These are phyloP conservation scores for Alsophila aescularia DNA, from an alignment of 2,888 invertebrate species.

Conservation along the genomic window DNA sequence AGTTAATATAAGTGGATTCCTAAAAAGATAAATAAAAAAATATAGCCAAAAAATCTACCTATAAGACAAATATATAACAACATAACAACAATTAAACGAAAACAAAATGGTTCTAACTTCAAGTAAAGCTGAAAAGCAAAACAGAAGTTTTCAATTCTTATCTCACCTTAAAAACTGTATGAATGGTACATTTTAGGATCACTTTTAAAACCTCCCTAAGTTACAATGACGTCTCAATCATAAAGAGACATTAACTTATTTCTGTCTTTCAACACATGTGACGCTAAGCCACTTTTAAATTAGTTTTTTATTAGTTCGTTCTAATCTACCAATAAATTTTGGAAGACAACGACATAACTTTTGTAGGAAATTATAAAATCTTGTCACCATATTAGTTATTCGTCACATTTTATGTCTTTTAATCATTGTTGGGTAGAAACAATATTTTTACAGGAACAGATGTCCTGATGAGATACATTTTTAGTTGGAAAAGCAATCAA, in stretches of 20 bases:
- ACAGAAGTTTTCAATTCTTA: not conserved
- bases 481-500: too few relatives aligned
- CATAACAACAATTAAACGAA: too few relatives aligned
- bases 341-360: conserved; percentile 35
- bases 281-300: conserved; percentile 59
- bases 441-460: not conserved
- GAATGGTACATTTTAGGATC: not conserved
- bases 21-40: too few relatives aligned
- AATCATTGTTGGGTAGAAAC: conserved; percentile 1
- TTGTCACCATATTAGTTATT: conserved; percentile 43
- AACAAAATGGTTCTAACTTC: too few relatives aligned
- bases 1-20: too few relatives aligned
- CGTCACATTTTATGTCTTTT: conserved; percentile 23
- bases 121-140: too few relatives aligned
- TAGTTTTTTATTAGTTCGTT: conserved; percentile 62
- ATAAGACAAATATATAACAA: too few relatives aligned
- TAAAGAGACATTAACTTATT: conserved; percentile 49
- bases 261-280: conserved; percentile 66
- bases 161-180: not conserved
- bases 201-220: conserved; percentile 19
- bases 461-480: too few relatives aligned
- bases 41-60: too few relatives aligned
- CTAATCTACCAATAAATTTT: conserved; percentile 69
- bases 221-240: conserved; percentile 29
- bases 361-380: conserved; percentile 28